A percentile compares a stretch with the other conserved stretches of the same genome.
Evolutionary conservation across 2,888 invertebrate species (phyloP).

Genomic region (Drosophila maculinotata): DNA sequence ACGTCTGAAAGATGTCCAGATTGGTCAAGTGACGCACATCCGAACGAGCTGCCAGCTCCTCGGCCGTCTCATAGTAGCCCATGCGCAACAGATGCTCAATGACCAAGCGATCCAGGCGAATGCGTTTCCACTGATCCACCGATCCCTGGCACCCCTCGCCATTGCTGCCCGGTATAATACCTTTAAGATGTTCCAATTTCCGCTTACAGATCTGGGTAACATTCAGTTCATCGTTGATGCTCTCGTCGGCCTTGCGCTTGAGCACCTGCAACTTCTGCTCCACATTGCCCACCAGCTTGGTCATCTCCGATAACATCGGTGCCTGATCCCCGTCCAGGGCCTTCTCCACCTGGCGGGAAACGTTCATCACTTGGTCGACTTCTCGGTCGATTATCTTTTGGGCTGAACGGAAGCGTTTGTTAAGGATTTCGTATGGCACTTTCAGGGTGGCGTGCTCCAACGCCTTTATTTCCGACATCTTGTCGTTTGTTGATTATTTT

Average conservation of each 20-base stretch:
- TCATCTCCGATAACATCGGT: slow-evolving; percentile 88
- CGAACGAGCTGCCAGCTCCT: slow-evolving; percentile 92
- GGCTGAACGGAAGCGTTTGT: slow-evolving; percentile 97
- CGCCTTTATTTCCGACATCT: slow-evolving; percentile 96
- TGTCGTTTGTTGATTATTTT: slow-evolving; percentile 74
- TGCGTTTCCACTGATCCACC: slow-evolving; percentile 84
- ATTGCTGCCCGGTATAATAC: slow-evolving; percentile 79
- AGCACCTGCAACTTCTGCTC: slow-evolving; percentile 95
- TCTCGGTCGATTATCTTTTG: slow-evolving; percentile 98
- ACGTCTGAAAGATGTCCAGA: slow-evolving; percentile 93
- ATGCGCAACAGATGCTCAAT: slow-evolving; percentile 97
- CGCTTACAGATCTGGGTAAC: slow-evolving; percentile 96
- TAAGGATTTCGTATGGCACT: slow-evolving; percentile 98
- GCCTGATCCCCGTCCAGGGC: slow-evolving; percentile 84
- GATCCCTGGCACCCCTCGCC: slow-evolving; percentile 83
- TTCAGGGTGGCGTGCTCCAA: slow-evolving; percentile 98
- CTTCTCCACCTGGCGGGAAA: slow-evolving; percentile 89
- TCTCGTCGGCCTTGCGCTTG: slow-evolving; percentile 97
- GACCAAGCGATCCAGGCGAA: slow-evolving; percentile 94
- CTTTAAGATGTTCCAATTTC: slow-evolving; percentile 94
- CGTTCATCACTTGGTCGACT: slow-evolving; percentile 93
- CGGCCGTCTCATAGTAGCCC: slow-evolving; percentile 98
- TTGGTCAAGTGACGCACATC: slow-evolving; percentile 95
- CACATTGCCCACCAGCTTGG: slow-evolving; percentile 93
- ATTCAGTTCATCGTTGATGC: slow-evolving; percentile 95